A percentile compares a stretch with the other conserved stretches of the same genome.
phyloP scores from a whole-genome alignment of 2,797 vertebrate genomes.

The Borostomias antarcticus region DNA sequence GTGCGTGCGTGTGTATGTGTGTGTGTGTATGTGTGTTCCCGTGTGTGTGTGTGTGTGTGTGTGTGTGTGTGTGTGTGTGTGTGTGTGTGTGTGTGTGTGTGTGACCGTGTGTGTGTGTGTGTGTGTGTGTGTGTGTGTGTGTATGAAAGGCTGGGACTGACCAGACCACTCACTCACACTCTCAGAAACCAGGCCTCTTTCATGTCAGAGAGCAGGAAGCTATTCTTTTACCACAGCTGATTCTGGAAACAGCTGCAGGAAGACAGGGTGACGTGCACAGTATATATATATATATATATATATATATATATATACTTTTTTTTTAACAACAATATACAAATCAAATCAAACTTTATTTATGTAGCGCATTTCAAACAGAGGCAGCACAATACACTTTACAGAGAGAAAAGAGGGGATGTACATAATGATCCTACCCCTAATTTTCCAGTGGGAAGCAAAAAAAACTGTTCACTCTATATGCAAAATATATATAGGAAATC shows the following conservation, averaged over 20 bases:
- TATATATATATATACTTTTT: not conserved
- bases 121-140: slow-evolving; percentile 1
- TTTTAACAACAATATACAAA: not conserved
- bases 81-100: too few species aligned
- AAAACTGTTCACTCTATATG: too few species aligned
- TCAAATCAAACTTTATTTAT: too few species aligned
- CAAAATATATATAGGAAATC: too few species aligned
- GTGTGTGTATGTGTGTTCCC: not conserved
- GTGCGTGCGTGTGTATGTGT: not conserved
- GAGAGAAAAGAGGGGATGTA: too few species aligned
- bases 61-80: slow-evolving; percentile 11
- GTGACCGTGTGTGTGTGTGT: too few species aligned
- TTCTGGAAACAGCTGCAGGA: not conserved
- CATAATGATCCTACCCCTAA: too few species aligned
- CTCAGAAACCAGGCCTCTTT: slow-evolving; percentile 1
- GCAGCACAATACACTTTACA: too few species aligned
- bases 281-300: too few species aligned
- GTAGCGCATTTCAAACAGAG: too few species aligned
- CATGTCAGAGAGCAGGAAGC: not conserved
- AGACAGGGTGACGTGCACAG: too few species aligned
- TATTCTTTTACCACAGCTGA: not conserved
- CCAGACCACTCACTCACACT: slow-evolving; percentile 56
- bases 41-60: slow-evolving; percentile 3
- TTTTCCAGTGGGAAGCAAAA: too few species aligned
- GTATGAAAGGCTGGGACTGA: slow-evolving; percentile 16